These are phyloP conservation scores for Pseudois nayaur DNA, from an alignment of 2,113 vertebrate species.

Conservation along the genomic window DNA sequence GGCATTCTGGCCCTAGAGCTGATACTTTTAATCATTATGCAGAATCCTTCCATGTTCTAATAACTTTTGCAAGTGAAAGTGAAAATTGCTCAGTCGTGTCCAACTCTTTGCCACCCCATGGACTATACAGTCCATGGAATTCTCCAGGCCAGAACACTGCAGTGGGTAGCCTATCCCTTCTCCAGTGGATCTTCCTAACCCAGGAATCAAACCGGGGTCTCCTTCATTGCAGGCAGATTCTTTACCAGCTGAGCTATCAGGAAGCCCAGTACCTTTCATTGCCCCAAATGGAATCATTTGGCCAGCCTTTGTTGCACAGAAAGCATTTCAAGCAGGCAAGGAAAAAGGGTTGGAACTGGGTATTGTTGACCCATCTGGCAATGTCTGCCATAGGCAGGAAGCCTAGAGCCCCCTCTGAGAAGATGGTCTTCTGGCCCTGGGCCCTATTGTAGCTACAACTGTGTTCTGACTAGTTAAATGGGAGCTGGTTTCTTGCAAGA, in stretches of 20 bases:
- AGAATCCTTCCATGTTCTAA: not conserved
- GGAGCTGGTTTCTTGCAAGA: not conserved
- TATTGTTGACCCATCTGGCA: not conserved
- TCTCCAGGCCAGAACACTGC: not conserved
- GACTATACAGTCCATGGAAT: not conserved
- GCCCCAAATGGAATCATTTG: not conserved
- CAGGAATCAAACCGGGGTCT: not conserved
- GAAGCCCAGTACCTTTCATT: not conserved
- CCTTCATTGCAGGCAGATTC: not conserved
- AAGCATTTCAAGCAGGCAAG: not conserved
- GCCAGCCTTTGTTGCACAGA: not conserved
- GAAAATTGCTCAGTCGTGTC: not conserved
- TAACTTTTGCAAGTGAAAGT: not conserved
- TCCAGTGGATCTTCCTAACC: not conserved
- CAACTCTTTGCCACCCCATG: not conserved
- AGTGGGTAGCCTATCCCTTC: not conserved
- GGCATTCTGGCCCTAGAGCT: not conserved
- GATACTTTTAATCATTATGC: not conserved
- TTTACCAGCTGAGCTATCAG: not conserved
- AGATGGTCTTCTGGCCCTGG: not conserved
- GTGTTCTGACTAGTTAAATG: not conserved
- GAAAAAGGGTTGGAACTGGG: not conserved
- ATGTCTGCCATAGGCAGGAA: not conserved
- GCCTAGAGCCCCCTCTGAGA: not conserved
- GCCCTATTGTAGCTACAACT: not conserved